A percentile compares a stretch with the other conserved stretches of the same genome.
phyloP scores from a whole-genome alignment of 2,888 invertebrate genomes.

The Melanargia galathea region DNA sequence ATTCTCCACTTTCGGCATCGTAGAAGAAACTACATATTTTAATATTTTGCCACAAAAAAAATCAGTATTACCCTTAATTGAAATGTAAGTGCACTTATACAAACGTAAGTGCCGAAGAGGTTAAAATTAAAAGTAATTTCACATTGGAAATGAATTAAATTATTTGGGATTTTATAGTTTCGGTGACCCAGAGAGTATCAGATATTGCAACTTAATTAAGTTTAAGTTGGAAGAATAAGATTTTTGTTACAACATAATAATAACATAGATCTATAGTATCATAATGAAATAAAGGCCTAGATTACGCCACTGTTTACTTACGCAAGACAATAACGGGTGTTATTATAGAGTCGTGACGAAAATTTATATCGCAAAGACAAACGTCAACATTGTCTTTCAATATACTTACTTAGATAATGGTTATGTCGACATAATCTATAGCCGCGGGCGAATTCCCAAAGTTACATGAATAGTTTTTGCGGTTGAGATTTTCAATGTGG shows the following conservation, averaged over 20 bases:
- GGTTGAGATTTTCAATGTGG: neutral
- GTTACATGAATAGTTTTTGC: neutral
- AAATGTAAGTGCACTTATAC: too few relatives aligned
- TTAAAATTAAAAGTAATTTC: too few relatives aligned
- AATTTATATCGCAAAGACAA: slow-evolving; percentile 21
- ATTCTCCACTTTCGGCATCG: too few relatives aligned
- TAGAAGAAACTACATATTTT: too few relatives aligned
- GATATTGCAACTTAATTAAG: neutral
- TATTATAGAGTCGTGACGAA: slow-evolving; percentile 10
- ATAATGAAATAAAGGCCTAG: slow-evolving; percentile 15
- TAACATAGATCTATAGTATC: slow-evolving; percentile 8
- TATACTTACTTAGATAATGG: slow-evolving; percentile 25
- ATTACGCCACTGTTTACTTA: slow-evolving; percentile 24
- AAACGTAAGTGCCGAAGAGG: too few relatives aligned
- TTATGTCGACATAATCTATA: slow-evolving; percentile 15
- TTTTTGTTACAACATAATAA: slow-evolving; percentile 2
- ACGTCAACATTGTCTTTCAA: slow-evolving; percentile 26
- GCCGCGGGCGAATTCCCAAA: neutral
- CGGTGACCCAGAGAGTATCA: neutral
- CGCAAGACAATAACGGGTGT: slow-evolving; percentile 20
- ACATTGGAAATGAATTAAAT: too few relatives aligned
- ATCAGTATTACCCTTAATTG: too few relatives aligned
- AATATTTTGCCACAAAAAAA: too few relatives aligned
- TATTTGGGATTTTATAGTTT: too few relatives aligned
- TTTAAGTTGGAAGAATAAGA: neutral